Conservation (phyloP, 2,113 vertebrate species). For the Fulica atra region DNA sequence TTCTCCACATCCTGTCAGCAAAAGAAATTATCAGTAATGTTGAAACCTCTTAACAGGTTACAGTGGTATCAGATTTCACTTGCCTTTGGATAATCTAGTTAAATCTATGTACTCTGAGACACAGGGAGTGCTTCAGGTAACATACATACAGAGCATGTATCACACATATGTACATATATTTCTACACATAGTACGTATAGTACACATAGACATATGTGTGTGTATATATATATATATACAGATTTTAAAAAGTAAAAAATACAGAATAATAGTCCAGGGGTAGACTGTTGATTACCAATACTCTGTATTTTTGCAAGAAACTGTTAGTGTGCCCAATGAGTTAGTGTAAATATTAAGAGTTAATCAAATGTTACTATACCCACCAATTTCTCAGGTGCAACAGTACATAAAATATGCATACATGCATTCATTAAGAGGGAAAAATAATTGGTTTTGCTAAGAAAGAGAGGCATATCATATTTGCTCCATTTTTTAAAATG, state of each 20-base stretch:
- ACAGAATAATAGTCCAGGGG: not conserved
- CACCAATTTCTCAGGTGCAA: not conserved
- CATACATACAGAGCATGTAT: not conserved
- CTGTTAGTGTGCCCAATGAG: not conserved
- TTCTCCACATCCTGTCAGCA: not conserved
- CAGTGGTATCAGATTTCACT: not conserved
- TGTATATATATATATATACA: not conserved
- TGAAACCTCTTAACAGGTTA: not conserved
- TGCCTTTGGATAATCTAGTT: not conserved
- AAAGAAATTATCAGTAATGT: not conserved
- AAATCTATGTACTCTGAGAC: not conserved
- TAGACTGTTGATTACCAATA: not conserved
- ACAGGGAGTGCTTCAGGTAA: not conserved
- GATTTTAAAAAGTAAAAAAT: not conserved
- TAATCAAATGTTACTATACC: not conserved
- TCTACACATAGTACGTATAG: not conserved
- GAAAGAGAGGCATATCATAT: rapidly evolving
- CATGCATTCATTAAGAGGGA: not conserved
- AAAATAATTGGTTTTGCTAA: not conserved
- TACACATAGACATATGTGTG: not conserved
- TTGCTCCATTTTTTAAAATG: not conserved
- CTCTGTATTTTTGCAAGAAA: not conserved
- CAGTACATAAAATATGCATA: not conserved
- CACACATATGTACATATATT: not conserved
- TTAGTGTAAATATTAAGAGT: not conserved